A percentile compares a stretch with the other conserved stretches of the same genome.
phyloP scores from a whole-genome alignment of 2,888 invertebrate species.

The Cephus runcator region DNA sequence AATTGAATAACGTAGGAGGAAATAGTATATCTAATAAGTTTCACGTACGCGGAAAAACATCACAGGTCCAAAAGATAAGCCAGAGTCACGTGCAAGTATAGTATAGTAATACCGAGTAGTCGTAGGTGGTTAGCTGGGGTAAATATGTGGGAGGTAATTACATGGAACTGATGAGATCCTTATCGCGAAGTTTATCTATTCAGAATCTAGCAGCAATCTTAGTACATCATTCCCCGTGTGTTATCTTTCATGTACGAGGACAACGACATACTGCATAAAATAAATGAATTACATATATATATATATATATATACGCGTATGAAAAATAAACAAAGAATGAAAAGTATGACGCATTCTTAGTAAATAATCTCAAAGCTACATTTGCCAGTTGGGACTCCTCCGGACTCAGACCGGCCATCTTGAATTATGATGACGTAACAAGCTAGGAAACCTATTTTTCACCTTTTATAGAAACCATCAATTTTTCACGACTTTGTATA shows the following conservation, averaged over 20 bases:
- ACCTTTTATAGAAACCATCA: too few species aligned
- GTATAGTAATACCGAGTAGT: neutral
- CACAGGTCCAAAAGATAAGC: neutral
- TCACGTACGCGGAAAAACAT: neutral
- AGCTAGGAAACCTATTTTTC: too few species aligned
- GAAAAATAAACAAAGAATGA: neutral
- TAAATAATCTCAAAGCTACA: neutral
- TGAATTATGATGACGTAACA: too few species aligned
- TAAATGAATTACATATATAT: neutral
- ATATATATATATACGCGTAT: neutral
- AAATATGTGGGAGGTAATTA: constrained; percentile 51
- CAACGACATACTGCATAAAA: neutral
- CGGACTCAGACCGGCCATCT: too few species aligned
- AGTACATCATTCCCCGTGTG: constrained; percentile 15
- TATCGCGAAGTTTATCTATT: constrained; percentile 50
- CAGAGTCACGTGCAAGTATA: neutral
- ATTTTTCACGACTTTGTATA: too few species aligned
- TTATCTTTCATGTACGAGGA: neutral
- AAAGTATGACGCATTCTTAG: neutral
- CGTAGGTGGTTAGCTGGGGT: neutral
- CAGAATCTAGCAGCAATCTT: constrained; percentile 48
- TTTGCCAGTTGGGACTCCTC: neutral
- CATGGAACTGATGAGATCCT: constrained; percentile 55
- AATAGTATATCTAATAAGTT: neutral
- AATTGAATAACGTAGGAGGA: neutral